Evolutionary conservation across 1,140 invertebrate genomes (phyloP), one percentile per base, ranked within the genome.

Genomic region (Anoplolepis gracilipes): DNA sequence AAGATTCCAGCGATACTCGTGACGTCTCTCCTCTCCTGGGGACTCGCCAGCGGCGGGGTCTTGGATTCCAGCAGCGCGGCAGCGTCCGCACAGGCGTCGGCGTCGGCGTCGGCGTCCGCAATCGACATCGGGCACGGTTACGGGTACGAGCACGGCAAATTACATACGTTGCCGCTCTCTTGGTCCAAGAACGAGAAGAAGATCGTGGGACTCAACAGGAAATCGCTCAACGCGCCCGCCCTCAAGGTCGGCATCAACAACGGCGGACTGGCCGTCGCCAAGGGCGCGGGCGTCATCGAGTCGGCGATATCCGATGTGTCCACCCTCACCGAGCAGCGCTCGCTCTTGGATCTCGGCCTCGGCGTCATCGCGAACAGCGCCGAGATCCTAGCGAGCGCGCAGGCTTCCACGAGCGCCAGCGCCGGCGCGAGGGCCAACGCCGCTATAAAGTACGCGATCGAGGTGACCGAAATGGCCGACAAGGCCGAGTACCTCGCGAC

Each of bases 1-100:
- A 85, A 85, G 75, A 85, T 85, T 59, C 67, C 75, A 85, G 64
- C 72, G 65, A 22, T 87, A 76, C 42, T 87, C 55, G 85, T 55
- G 46, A 77, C 81, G 61, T 85, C 62, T 65, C 85, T 87, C 39
- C 65, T 85, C 1, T 22, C 73, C 13, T 82, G 77, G 55, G 85
- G 85, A 0, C n/a, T 62, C 25, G 78, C 25, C 39, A 59, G 61
- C 59, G 11, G 85, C 36, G 42, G n/a, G 36, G 28, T 33, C 11
- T 16, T 49, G 16, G 42, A 55, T 10, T 36, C 62, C 1, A 53
- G 53, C 1, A 53, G 53, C 16, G 33, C 77, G 28, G 2, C 77
- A 4, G 36, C 70, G 2, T 75, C 78, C 25, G 61, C 79, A 2
- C 72, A 61, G n/a, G 55, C 85, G 0, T 53, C 85, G 11, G 77